Evolutionary conservation across 2,113 vertebrate species (phyloP).

Genomic region (Puntigrus tetrazona): DNA sequence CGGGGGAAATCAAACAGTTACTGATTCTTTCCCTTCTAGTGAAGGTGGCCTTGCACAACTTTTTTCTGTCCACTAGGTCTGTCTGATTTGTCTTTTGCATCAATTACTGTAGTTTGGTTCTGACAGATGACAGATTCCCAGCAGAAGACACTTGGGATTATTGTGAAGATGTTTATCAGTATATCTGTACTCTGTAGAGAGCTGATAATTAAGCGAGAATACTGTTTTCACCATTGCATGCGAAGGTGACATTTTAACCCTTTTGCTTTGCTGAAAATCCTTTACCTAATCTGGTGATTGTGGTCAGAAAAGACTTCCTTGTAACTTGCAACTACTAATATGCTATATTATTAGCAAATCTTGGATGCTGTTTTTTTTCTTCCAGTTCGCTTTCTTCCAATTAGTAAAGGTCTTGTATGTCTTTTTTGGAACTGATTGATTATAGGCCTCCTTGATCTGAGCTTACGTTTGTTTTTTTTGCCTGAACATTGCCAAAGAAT

Average conservation of each 20-base stretch:
- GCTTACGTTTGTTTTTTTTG: neutral
- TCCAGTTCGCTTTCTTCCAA: no score
- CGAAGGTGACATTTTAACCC: neutral
- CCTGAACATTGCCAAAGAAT: neutral
- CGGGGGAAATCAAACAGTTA: conserved; percentile 20
- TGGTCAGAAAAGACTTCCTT: neutral
- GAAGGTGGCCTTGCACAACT: neutral
- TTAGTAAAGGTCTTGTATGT: no score
- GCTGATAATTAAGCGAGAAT: neutral
- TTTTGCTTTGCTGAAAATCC: neutral
- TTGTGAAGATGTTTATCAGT: neutral
- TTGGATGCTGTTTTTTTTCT: no score
- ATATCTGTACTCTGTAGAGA: neutral
- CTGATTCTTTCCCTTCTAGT: neutral
- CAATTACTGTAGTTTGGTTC: neutral
- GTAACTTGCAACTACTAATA: neutral
- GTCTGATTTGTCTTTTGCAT: neutral
- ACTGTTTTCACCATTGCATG: neutral
- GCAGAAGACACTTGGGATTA: neutral
- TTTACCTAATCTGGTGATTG: neutral
- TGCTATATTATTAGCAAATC: no score
- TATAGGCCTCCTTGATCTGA: no score
- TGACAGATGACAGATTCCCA: conserved; percentile 1
- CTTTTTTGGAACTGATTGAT: neutral
- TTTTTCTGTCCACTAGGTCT: neutral